phyloP scores from a whole-genome alignment of 35 echinoderm and acorn worm species.

The Strongylocentrotus purpuratus region DNA sequence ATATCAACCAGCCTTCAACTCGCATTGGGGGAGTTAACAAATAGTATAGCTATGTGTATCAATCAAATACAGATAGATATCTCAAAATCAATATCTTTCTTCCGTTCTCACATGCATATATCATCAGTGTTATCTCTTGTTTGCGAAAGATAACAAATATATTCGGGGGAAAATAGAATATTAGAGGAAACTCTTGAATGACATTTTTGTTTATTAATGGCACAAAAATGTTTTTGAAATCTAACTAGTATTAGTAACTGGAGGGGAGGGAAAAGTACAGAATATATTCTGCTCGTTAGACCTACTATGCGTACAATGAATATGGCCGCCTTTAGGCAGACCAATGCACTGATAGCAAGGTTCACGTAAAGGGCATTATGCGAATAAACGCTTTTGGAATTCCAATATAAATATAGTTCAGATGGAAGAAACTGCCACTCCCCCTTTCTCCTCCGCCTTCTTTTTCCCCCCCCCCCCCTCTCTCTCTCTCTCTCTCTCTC shows the following conservation, averaged over 20 bases:
- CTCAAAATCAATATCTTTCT: neutral
- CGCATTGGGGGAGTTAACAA: neutral
- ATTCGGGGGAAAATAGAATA: neutral
- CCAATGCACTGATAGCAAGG: neutral
- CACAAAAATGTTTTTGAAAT: neutral
- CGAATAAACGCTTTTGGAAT: conserved; percentile 4
- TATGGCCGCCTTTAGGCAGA: neutral
- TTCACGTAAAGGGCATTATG: neutral
- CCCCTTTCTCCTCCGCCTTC: neutral
- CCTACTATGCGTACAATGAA: neutral
- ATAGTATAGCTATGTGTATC: no score
- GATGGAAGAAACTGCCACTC: neutral
- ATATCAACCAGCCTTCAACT: neutral
- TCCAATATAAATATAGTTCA: conserved; percentile 14
- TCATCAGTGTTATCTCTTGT: neutral
- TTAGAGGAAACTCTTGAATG: neutral
- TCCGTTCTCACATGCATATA: neutral
- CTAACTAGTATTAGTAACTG: neutral
- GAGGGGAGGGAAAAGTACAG: neutral
- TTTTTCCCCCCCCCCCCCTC: no score
- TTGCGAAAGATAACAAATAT: neutral
- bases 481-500: neutral
- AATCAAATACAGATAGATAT: neutral
- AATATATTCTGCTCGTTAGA: neutral
- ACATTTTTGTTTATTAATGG: neutral